Evolutionary conservation across 2,888 invertebrate genomes (phyloP).

Genomic region (Petrolisthes cinctipes): DNA sequence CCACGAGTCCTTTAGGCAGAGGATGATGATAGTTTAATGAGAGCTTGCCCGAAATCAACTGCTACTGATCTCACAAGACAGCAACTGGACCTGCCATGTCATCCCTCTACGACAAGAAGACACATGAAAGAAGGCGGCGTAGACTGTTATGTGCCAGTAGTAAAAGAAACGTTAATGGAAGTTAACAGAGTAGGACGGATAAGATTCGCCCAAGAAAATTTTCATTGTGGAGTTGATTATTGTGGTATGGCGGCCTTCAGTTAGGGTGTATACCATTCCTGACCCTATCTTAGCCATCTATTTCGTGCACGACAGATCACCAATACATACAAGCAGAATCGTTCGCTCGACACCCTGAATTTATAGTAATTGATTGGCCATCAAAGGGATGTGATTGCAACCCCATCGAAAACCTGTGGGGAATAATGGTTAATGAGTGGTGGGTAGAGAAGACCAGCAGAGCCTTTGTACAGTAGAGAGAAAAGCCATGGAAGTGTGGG

Average conservation of each 20-base stretch:
- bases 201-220: background rate
- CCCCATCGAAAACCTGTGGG: constrained; percentile 19
- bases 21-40: background rate
- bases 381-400: background rate
- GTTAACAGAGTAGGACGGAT: background rate
- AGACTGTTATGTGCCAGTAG: background rate
- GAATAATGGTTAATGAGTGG: constrained; percentile 4
- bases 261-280: too few species aligned
- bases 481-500: constrained; percentile 5
- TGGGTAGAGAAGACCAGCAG: background rate
- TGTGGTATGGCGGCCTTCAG: background rate
- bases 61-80: background rate
- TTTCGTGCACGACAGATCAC: constrained; percentile 4
- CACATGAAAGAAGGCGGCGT: background rate
- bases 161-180: background rate
- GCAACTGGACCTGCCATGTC: background rate
- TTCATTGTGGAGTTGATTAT: background rate
- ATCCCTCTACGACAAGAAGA: constrained; percentile 9
- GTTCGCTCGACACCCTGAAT: background rate
- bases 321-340: background rate
- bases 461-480: background rate
- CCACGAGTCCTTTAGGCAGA: background rate
- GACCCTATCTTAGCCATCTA: background rate
- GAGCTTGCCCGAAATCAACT: background rate
- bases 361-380: constrained; percentile 1